Conservation (phyloP, 2,113 vertebrate species). For the Myodes glareolus region DNA sequence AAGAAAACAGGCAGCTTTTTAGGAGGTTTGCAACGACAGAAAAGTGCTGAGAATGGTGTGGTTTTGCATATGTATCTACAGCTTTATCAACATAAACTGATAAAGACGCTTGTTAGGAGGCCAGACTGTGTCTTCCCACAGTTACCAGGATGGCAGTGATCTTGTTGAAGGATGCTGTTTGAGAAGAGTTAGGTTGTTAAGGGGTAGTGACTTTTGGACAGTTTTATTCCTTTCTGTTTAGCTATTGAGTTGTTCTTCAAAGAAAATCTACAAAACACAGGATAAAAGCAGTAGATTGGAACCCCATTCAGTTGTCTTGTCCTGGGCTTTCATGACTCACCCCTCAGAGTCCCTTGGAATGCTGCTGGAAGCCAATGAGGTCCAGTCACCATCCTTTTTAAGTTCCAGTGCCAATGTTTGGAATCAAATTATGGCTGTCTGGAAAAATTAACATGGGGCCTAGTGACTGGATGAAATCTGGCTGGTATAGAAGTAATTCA, state of each 20-base stretch:
- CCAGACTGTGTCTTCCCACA: not conserved
- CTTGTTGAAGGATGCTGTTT: slow-evolving; percentile 8
- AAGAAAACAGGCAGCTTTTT: not conserved
- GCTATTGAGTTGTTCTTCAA: slow-evolving; percentile 18
- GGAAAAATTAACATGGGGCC: not conserved
- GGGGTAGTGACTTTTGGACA: not conserved
- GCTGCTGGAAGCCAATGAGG: not conserved
- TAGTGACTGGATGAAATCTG: slow-evolving; percentile 6
- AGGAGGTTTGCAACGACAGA: not conserved
- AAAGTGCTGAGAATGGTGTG: not conserved
- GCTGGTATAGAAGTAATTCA: not conserved
- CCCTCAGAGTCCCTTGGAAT: not conserved
- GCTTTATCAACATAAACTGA: slow-evolving; percentile 12
- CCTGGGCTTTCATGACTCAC: not conserved
- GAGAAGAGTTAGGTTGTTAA: slow-evolving; percentile 11
- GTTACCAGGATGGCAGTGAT: not conserved
- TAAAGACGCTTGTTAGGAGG: not conserved
- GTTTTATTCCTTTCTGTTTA: slow-evolving; percentile 22
- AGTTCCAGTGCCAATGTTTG: not conserved
- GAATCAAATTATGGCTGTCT: slow-evolving; percentile 28
- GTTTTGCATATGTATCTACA: not conserved
- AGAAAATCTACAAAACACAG: not conserved
- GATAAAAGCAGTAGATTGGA: not conserved
- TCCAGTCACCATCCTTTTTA: slow-evolving; percentile 9
- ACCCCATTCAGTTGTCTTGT: not conserved